Evolutionary conservation across 30 jellyfish, hydroid and myxozoan species (phyloP).

Genomic region (Nemopilema nomurai): DNA sequence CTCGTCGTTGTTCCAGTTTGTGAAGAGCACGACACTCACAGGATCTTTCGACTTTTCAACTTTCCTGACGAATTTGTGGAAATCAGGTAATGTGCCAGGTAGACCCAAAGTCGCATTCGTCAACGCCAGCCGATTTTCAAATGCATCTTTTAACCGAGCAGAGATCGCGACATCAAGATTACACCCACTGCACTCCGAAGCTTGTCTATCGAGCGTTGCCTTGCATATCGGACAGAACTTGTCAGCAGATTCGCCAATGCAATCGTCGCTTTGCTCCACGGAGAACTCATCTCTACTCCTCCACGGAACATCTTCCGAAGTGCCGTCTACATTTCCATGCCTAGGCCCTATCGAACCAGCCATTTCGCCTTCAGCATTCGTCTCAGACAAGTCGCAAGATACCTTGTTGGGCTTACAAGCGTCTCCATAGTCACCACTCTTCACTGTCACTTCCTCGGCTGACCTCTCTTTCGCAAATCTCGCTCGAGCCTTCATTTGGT

Average conservation of each 20-base stretch:
- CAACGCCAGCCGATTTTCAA: not conserved
- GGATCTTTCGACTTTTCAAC: slow-evolving; percentile 59
- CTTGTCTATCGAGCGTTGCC: slow-evolving; percentile 1
- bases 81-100: not conserved
- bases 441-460: not conserved
- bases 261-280: not conserved
- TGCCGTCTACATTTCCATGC: not conserved
- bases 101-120: slow-evolving; percentile 25
- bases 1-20: slow-evolving; percentile 65
- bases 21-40: slow-evolving; percentile 28
- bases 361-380: too few species aligned
- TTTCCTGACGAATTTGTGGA: not conserved
- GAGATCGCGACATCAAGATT: not conserved
- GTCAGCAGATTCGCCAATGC: not conserved
- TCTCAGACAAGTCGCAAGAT: too few species aligned
- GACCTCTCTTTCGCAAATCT: not conserved
- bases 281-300: not conserved
- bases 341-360: too few species aligned
- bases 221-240: slow-evolving; percentile 5
- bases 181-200: slow-evolving; percentile 19
- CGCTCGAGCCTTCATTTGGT: slow-evolving; percentile 17
- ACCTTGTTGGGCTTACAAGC: not conserved
- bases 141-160: not conserved
- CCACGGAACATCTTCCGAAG: not conserved
- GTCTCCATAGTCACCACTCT: not conserved